These are phyloP conservation scores for Styela plicata DNA, from an alignment of 23 tunicate genomes.

Conservation along the genomic window DNA sequence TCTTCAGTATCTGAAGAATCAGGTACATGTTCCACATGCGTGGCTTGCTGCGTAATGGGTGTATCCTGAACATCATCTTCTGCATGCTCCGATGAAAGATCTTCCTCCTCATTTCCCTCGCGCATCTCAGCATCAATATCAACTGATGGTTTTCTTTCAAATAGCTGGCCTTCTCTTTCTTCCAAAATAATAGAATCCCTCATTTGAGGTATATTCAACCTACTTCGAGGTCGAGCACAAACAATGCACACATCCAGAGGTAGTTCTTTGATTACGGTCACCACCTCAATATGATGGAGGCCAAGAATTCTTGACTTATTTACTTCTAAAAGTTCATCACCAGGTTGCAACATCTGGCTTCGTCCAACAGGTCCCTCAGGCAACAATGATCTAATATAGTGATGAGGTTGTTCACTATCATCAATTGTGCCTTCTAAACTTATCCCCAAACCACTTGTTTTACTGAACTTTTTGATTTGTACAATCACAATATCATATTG, in stretches of 20 bases:
- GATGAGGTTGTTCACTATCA: constrained; percentile 57
- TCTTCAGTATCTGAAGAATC: constrained; percentile 5
- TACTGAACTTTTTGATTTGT: constrained; percentile 58
- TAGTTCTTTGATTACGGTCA: constrained; percentile 71
- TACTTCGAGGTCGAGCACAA: constrained; percentile 57
- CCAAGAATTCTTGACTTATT: constrained; percentile 60
- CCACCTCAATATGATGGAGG: constrained; percentile 83
- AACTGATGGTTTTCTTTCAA: not conserved
- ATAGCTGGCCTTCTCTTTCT: constrained; percentile 9
- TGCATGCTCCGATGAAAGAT: not conserved
- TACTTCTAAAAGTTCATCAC: constrained; percentile 92
- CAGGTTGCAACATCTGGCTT: constrained; percentile 44
- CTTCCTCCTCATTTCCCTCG: not conserved
- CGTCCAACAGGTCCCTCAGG: constrained; percentile 93
- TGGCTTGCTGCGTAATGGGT: not conserved
- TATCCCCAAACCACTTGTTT: constrained; percentile 87
- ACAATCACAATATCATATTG: constrained; percentile 76
- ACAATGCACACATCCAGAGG: constrained; percentile 84
- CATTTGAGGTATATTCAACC: not conserved
- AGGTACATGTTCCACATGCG: not conserved
- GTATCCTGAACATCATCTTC: not conserved
- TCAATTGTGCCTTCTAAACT: constrained; percentile 89
- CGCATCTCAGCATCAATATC: not conserved
- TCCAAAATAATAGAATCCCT: constrained; percentile 25
- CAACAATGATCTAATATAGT: constrained; percentile 78